Evolutionary conservation across 2,113 vertebrate genomes (phyloP).

Genomic region (Fulmarus glacialis): DNA sequence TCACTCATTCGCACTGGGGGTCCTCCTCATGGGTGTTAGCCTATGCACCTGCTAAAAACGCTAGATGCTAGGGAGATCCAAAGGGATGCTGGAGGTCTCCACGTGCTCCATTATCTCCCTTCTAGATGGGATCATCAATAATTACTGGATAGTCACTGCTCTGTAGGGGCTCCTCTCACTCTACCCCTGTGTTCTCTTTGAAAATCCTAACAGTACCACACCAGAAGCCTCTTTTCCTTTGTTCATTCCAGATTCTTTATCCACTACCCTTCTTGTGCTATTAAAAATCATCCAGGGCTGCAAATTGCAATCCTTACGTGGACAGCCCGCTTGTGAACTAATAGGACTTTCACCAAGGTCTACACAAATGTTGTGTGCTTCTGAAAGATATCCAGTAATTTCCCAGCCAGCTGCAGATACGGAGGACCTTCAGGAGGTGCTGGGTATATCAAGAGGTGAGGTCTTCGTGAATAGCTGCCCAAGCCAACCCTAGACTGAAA

Average conservation of each 20-base stretch:
- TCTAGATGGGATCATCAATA: not conserved
- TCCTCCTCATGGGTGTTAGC: not conserved
- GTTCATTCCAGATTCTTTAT: not conserved
- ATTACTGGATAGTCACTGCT: not conserved
- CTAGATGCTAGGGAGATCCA: not conserved
- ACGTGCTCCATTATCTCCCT: not conserved
- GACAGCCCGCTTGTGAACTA: not conserved
- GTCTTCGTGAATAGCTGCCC: not conserved
- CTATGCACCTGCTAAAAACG: accelerated
- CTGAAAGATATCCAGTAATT: not conserved
- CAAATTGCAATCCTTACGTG: not conserved
- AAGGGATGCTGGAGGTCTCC: not conserved
- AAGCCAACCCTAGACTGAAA: not conserved
- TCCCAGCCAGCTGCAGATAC: not conserved
- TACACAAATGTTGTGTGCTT: not conserved
- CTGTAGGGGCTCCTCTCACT: not conserved
- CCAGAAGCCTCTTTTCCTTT: not conserved
- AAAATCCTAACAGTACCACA: not conserved
- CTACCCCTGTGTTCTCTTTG: not conserved
- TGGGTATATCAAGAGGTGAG: not conserved
- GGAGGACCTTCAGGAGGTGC: not conserved
- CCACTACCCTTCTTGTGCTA: not conserved
- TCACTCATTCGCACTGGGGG: not conserved
- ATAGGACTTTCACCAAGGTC: not conserved
- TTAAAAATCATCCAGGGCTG: not conserved